Evolutionary conservation across 2,888 invertebrate species (phyloP), one percentile per base, ranked within the genome.

Genomic region (Epicampocera succincta): DNA sequence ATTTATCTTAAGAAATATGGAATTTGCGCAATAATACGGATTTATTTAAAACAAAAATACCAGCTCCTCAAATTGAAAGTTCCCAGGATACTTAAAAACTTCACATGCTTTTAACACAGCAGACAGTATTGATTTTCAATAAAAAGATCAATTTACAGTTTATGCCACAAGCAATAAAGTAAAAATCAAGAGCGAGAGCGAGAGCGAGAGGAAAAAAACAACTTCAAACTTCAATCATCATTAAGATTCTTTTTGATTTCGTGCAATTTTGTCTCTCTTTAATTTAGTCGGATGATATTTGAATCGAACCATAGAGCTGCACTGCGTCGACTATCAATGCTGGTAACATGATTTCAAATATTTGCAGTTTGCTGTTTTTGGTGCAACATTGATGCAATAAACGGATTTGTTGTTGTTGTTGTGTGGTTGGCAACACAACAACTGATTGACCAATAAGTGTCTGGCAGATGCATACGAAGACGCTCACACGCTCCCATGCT

Each of bases 121-220:
- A n/a, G 9, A 19, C 50, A 68, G 56, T 72, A 73, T 81, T 76
- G 52, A 56, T 69, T 81, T 81, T 68, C 81, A 78, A 72, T 72
- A 71, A 77, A 77, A 82, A 82, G n/a, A 82, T 82, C 82, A 74
- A 78, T 82, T 82, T 82, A 82, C 81, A 76, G 60, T 66, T 73
- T 42, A 42, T 63, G 58, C 60, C 17, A 42, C 77, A 58, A 50
- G 48, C 42, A 58, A 21, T 9, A 58, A 56, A 46, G 15, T 21
- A 42, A 42, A 60, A 60, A 19, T 13, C n/a, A 5, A 58, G 29
- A 29, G 29, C 3, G 29, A 29, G 29, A 29, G 29, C 3, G 29
- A 29, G 29, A 33, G 33, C 1, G 8, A 33, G 12, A 15, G 5
- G 25, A 12, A 40, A 11, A 15, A 8, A n/a, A 52, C 13, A 44